A percentile compares a stretch with the other conserved stretches of the same genome.
Evolutionary conservation across 2,888 invertebrate genomes (phyloP).

Genomic region (Epistrophe eligans): DNA sequence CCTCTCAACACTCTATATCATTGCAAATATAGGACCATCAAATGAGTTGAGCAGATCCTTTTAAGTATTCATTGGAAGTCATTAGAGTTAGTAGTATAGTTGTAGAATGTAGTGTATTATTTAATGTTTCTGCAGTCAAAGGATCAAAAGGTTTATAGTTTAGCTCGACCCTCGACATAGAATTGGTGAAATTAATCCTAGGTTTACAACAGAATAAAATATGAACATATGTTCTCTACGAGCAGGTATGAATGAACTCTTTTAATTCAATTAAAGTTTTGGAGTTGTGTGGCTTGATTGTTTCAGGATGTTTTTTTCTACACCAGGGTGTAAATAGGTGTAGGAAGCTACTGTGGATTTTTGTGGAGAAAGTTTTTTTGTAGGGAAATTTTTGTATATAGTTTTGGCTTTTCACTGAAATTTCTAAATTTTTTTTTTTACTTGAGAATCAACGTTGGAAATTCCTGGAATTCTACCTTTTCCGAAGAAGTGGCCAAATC

Average conservation of each 20-base stretch:
- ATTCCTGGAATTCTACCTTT: no score
- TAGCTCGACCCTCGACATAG: background rate
- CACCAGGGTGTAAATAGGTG: no score
- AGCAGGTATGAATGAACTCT: background rate
- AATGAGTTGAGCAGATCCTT: conserved; percentile 3
- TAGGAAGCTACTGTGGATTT: no score
- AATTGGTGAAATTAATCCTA: background rate
- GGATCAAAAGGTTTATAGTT: background rate
- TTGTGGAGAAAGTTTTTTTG: no score
- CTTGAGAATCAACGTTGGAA: no score
- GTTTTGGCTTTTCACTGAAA: no score
- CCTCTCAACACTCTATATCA: conserved; percentile 31
- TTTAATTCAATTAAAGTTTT: background rate
- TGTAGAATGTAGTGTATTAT: background rate
- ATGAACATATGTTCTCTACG: background rate
- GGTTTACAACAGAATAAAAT: background rate
- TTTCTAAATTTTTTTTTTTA: no score
- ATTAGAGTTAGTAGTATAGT: conserved; percentile 10
- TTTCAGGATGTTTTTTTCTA: background rate
- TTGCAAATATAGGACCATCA: conserved; percentile 22
- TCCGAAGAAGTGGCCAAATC: no score
- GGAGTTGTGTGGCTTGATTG: background rate
- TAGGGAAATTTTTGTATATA: no score
- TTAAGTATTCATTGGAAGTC: conserved; percentile 31
- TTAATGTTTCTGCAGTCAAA: background rate